These are phyloP conservation scores for Pararge aegeria DNA, from an alignment of 1,140 invertebrate genomes.

Conservation along the genomic window DNA sequence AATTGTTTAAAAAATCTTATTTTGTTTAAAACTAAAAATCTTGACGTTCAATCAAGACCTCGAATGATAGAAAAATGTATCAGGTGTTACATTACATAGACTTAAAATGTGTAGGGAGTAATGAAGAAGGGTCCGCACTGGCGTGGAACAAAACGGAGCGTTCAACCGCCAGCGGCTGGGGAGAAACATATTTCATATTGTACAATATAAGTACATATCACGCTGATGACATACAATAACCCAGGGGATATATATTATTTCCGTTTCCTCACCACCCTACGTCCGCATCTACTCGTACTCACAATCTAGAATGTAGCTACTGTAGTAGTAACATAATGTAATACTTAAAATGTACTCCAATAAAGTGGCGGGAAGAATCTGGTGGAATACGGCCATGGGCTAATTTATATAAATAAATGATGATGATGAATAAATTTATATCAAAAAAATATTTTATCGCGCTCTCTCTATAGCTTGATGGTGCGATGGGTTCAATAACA, in stretches of 20 bases:
- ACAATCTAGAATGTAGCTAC: no score
- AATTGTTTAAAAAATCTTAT: no score
- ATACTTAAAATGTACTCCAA: no score
- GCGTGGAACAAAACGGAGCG: conserved; percentile 57
- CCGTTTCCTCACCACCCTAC: conserved; percentile 1
- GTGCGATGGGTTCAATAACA: no score
- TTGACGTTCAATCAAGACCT: neutral
- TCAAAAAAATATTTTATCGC: no score
- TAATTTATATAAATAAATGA: no score
- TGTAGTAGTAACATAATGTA: no score
- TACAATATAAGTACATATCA: neutral
- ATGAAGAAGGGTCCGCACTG: conserved; percentile 60
- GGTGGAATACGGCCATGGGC: no score
- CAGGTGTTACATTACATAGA: neutral
- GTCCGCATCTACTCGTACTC: neutral
- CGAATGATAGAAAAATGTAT: neutral
- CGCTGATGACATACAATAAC: conserved; percentile 11
- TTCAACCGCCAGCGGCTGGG: conserved; percentile 32
- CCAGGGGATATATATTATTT: conserved; percentile 13
- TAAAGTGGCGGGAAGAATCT: no score
- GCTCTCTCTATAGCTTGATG: no score
- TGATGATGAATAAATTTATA: no score
- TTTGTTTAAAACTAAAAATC: no score
- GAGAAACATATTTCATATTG: conserved; percentile 27
- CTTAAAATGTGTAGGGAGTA: neutral